These are phyloP conservation scores for Rhinogobio ventralis DNA, from an alignment of 2,797 vertebrate genomes.

Conservation along the genomic window DNA sequence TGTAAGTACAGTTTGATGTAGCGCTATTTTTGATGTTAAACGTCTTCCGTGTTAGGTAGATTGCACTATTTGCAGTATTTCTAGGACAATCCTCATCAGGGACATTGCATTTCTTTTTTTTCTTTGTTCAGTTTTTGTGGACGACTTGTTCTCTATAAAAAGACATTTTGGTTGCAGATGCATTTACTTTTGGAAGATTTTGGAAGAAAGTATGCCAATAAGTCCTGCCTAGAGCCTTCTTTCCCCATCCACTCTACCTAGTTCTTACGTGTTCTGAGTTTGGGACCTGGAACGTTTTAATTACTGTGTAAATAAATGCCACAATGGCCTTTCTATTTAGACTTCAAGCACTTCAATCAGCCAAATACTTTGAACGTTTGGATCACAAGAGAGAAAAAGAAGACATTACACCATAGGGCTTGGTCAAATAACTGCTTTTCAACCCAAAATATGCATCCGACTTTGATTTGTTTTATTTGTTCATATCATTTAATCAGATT, in stretches of 20 bases:
- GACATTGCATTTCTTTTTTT: slow-evolving; percentile 67
- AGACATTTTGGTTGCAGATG: slow-evolving; percentile 10
- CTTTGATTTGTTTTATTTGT: slow-evolving; percentile 3
- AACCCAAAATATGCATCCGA: slow-evolving; percentile 27
- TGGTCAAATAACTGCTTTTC: slow-evolving; percentile 42
- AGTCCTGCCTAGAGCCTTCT: slow-evolving; percentile 11
- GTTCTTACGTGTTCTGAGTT: slow-evolving; percentile 47
- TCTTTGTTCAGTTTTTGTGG: slow-evolving; percentile 68
- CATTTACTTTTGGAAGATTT: slow-evolving; percentile 3
- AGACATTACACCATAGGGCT: slow-evolving; percentile 5
- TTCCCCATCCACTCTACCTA: slow-evolving; percentile 18
- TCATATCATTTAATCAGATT: slow-evolving; percentile 20
- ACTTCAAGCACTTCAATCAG: slow-evolving; percentile 27
- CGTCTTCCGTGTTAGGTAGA: slow-evolving; percentile 89
- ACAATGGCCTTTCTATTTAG: slow-evolving; percentile 43
- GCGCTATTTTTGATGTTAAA: slow-evolving; percentile 72
- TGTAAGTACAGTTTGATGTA: slow-evolving; percentile 73
- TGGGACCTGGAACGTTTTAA: slow-evolving; percentile 56
- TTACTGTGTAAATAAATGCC: slow-evolving; percentile 49
- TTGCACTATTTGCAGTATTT: slow-evolving; percentile 88
- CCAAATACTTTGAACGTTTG: slow-evolving; percentile 27
- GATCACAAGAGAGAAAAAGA: slow-evolving; percentile 12
- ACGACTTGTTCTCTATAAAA: not conserved
- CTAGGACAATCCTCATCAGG: slow-evolving; percentile 79
- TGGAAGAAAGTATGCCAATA: slow-evolving; percentile 3